These are phyloP conservation scores for Thumatha senex DNA, from an alignment of 2,888 invertebrate species.

Conservation along the genomic window DNA sequence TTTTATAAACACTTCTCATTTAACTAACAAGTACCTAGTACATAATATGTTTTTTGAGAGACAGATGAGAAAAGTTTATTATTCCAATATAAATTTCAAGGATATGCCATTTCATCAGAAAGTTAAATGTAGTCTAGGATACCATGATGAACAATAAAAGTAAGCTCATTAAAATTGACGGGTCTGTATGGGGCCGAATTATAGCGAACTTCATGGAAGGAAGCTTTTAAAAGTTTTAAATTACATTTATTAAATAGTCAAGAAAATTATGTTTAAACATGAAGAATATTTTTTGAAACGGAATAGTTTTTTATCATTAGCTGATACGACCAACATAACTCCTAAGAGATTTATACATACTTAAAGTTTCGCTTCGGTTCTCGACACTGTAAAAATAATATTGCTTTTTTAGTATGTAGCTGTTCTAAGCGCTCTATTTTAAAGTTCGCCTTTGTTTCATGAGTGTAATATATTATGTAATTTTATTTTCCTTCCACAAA, in stretches of 20 bases:
- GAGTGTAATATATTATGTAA: too few relatives aligned
- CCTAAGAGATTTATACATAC: too few relatives aligned
- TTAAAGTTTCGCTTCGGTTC: too few relatives aligned
- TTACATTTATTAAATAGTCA: neutral
- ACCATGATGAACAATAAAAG: neutral
- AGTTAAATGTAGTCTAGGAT: conserved; percentile 4
- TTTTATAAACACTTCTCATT: neutral
- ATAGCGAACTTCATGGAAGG: neutral
- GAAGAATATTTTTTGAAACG: too few relatives aligned
- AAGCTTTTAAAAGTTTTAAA: conserved; percentile 11
- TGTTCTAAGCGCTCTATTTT: too few relatives aligned
- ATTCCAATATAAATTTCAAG: neutral
- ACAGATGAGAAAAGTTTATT: neutral
- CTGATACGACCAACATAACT: too few relatives aligned
- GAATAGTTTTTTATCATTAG: too few relatives aligned
- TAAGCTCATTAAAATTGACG: conserved; percentile 6
- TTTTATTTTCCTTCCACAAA: too few relatives aligned
- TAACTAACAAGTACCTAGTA: neutral
- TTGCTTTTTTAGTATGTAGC: too few relatives aligned
- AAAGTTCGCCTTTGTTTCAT: too few relatives aligned
- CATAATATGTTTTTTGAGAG: neutral
- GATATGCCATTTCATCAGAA: conserved; percentile 1
- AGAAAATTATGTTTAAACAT: neutral
- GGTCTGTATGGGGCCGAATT: conserved; percentile 4
- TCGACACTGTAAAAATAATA: too few relatives aligned